Base-by-base conservation (phyloP, 1,140 invertebrate species). In the Dicyema japonicum region DNA sequence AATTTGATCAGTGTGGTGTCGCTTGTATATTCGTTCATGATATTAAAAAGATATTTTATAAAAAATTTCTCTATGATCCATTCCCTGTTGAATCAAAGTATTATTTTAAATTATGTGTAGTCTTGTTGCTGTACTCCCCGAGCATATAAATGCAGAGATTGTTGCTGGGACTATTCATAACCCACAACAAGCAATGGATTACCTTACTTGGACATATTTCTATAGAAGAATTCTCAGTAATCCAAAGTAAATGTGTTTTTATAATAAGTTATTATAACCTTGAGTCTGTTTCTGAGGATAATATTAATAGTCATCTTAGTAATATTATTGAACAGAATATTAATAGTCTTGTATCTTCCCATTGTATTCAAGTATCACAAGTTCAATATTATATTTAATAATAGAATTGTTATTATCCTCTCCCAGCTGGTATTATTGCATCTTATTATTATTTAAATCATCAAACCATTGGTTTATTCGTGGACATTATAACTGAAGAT, bases 151-250 rank as follows among this genome's bases (percentile, higher is more conserved):
- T 54, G 88, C 88, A 2, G 88, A 97, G 58, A 70, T 92, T 24
- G 62, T 62, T 8, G 68, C 75, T n/a, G 75, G 72, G 33, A 90
- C 78, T 0, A 71, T 97, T 16, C 61, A 63, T 34, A 68, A 63
- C 0, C 82, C 78, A 48, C 72, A 88, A 46, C 72, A 85, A 33
- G 68, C 80, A 11, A 54, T 94, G 24, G 78, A 94, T 45, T 97
- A 94, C 51, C 57, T 97, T 16, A 85, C 82, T 0, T 92, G 76
- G 71, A 97, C 88, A 0, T 97, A 88, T 43, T 85, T 92, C 50
- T 94, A 88, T 54, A 54, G 78, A 34, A 57, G 82, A 32, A 50
- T 92, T 3, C 49, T 90, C 13, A 69, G 72, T 40, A 97, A 97
- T 59, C 88, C 88, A 1, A 47, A 40, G 50, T 57, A 38, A 34